Conservation (phyloP, 1,140 invertebrate species). For the Hormaphis cornu region DNA sequence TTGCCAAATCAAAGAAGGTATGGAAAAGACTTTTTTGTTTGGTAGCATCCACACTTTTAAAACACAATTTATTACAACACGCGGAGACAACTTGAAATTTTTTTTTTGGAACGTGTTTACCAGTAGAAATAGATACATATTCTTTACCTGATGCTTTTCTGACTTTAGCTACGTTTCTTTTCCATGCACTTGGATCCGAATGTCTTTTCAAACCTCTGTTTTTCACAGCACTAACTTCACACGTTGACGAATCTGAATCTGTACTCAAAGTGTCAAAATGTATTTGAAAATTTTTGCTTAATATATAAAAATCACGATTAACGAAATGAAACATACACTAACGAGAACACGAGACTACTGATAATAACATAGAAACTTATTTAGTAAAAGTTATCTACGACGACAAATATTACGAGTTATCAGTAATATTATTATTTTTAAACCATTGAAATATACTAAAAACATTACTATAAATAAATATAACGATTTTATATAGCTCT, state of each 20-base stretch:
- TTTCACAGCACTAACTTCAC: neutral
- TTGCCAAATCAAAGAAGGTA: neutral
- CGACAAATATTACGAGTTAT: too few relatives aligned
- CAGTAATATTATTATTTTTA: neutral
- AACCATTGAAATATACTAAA: neutral
- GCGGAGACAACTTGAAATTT: neutral
- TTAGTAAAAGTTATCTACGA: too few relatives aligned
- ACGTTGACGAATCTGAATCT: neutral
- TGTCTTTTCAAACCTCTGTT: neutral
- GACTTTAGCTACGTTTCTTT: neutral
- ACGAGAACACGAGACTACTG: too few relatives aligned
- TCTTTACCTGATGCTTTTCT: neutral
- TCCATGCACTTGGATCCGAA: neutral
- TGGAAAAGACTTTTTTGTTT: neutral
- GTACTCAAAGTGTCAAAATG: neutral
- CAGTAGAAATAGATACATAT: neutral
- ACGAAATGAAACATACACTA: too few relatives aligned
- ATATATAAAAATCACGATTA: neutral
- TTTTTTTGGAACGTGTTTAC: neutral
- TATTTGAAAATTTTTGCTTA: neutral
- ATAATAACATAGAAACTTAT: neutral
- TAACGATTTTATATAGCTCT: neutral
- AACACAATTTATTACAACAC: neutral
- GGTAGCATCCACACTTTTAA: neutral
- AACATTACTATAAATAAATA: neutral